Evolutionary conservation across 2,113 vertebrate species (phyloP).

Genomic region (Sceloporus tristichus): DNA sequence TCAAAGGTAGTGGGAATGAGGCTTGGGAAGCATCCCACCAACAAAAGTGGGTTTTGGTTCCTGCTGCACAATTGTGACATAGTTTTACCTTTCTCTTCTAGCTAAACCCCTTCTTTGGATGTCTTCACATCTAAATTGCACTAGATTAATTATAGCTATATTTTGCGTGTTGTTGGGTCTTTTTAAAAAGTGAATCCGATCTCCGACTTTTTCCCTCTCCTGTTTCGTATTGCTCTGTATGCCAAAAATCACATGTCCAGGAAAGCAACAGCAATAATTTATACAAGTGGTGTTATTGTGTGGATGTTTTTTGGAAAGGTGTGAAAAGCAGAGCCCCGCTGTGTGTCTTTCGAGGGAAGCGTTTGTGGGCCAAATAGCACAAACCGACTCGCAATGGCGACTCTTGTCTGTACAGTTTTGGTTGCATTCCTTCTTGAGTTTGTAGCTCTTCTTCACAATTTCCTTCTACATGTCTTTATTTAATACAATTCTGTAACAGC

Average conservation of each 20-base stretch:
- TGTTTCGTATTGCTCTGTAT: not conserved
- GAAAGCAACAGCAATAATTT: constrained; percentile 1
- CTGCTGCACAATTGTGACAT: no score
- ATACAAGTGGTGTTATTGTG: not conserved
- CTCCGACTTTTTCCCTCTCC: not conserved
- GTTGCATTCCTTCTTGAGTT: no score
- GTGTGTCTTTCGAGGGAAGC: not conserved
- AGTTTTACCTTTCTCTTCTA: not conserved
- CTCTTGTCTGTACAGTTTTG: not conserved
- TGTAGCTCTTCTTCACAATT: not conserved
- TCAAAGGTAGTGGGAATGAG: not conserved
- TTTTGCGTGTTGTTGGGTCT: not conserved
- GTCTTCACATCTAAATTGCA: constrained; percentile 60
- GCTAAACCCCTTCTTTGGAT: not conserved
- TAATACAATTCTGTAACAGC: not conserved
- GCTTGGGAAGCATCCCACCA: not conserved
- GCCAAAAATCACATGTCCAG: constrained; percentile 9
- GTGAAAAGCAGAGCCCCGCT: not conserved
- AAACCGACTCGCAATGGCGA: not conserved
- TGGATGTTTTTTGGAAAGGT: not conserved
- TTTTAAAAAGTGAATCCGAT: not conserved
- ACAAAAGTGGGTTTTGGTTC: no score
- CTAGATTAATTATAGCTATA: constrained; percentile 45
- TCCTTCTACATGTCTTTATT: not conserved
- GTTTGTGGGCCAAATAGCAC: not conserved